Conservation (phyloP, 2,888 invertebrate genomes). For the Oxyteleia sp. region DNA sequence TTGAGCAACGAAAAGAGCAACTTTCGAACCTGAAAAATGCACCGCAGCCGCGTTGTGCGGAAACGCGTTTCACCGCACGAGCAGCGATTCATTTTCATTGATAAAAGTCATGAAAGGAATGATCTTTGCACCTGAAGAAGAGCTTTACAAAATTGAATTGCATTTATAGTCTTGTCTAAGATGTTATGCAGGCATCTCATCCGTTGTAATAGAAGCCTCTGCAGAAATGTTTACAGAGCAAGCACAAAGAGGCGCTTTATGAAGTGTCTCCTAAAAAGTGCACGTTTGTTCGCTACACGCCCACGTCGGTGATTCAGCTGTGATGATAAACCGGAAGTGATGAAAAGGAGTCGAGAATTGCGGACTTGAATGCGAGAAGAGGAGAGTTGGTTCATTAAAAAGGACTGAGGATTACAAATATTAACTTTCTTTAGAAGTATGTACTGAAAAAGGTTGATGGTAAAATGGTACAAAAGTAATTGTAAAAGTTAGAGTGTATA, state of each 20-base stretch:
- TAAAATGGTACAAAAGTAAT: no score
- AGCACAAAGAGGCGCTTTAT: neutral
- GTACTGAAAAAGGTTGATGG: no score
- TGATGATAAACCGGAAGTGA: neutral
- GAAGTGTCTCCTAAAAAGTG: neutral
- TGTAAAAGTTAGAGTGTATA: no score
- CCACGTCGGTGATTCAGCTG: neutral
- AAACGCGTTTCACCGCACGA: neutral
- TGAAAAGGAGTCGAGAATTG: no score
- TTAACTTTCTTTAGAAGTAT: no score
- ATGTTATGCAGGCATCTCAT: constrained; percentile 16
- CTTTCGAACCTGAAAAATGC: no score
- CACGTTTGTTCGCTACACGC: neutral
- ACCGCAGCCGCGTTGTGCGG: neutral
- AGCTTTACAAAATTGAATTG: neutral
- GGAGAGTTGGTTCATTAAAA: no score
- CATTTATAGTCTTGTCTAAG: constrained; percentile 6
- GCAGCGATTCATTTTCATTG: neutral
- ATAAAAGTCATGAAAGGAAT: neutral
- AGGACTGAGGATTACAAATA: no score
- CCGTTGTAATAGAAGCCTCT: neutral
- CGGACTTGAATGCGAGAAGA: no score
- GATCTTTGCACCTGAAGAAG: constrained; percentile 26
- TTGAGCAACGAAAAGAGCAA: no score
- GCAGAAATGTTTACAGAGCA: neutral